Evolutionary conservation across 1,140 invertebrate genomes (phyloP), one percentile per base, ranked within the genome.

Genomic region (Formica exsecta): DNA sequence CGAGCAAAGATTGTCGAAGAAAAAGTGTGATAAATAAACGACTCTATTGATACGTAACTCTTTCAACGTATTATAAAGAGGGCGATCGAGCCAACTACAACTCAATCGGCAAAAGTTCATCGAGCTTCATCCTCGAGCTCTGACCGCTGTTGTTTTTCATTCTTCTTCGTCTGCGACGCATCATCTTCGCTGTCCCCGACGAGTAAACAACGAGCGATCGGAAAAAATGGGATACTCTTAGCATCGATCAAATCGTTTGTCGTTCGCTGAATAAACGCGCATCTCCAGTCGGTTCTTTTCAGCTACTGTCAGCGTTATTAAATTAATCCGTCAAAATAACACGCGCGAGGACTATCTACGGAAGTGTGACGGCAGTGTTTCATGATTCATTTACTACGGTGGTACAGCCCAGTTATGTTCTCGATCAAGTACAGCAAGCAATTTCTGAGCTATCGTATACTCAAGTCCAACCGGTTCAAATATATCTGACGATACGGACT

Each of bases 401-500:
- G 9, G 62, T 65, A 88, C 92, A 90, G 93, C 92, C 84, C 87
- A 93, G 92, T 93, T 93, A 95, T 95, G 95, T 95, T 95, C 83
- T 94, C 95, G 64, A 95, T 95, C 92, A 93, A 95, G 91, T 95
- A 95, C 94, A 95, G 95, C 94, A 95, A 95, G 88, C 95, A 95
- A 91, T 95, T 95, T 86, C 91, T 95, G 73, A 95, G 95, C 92
- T 95, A 95, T 85, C 95, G 95, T 87, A 95, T 95, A 91, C 94
- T 95, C 92, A 95, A 95, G 92, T 95, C 95, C 87, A 95, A 95
- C 88, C 94, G 95, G 70, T 95, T 95, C 95, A 95, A 95, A 83
- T 95, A 95, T 89, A 95, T 95, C 93, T 95, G 94, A 95, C 94
- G 92, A 95, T 95, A 95, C 93, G 94, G 92, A 94, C 94, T 95